Percentiles rank a stretch among this genome's conserved stretches.
Evolutionary conservation across 1,140 invertebrate species (phyloP).

Genomic region (Lordiphosa clarofinis): DNA sequence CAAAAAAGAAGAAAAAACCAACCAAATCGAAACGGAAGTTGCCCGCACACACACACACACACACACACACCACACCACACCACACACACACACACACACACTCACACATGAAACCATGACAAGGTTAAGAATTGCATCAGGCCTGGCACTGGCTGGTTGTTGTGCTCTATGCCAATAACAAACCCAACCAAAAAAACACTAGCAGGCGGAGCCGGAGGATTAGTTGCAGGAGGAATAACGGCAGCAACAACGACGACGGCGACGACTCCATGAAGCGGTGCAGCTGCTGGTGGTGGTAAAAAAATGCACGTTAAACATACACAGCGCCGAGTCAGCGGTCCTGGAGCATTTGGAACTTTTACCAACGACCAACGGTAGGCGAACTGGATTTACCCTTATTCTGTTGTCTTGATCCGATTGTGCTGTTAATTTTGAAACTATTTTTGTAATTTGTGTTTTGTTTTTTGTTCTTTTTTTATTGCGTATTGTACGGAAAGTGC

Average conservation of each 20-base stretch:
- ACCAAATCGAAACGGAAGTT: constrained; percentile 56
- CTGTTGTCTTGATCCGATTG: constrained; percentile 36
- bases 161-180: constrained; percentile 43
- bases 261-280: constrained; percentile 19
- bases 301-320: constrained; percentile 79
- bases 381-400: constrained; percentile 23
- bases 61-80: constrained; percentile 6
- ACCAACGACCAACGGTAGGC: constrained; percentile 78
- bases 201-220: constrained; percentile 16
- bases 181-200: constrained; percentile 22
- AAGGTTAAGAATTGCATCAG: constrained; percentile 56
- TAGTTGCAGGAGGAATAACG: not conserved
- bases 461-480: constrained; percentile 21
- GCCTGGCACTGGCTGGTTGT: constrained; percentile 45
- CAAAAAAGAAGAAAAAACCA: constrained; percentile 28
- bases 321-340: constrained; percentile 78
- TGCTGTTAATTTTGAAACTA: constrained; percentile 2
- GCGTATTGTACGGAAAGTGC: constrained; percentile 1
- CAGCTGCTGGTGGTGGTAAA: constrained; percentile 34
- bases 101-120: constrained; percentile 33
- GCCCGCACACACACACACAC: constrained; percentile 29
- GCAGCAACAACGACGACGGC: not conserved
- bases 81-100: constrained; percentile 6
- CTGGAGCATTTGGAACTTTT: constrained; percentile 79
- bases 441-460: constrained; percentile 20